Evolutionary conservation across 2,797 vertebrate species (phyloP).

Genomic region (Falco rusticolus): DNA sequence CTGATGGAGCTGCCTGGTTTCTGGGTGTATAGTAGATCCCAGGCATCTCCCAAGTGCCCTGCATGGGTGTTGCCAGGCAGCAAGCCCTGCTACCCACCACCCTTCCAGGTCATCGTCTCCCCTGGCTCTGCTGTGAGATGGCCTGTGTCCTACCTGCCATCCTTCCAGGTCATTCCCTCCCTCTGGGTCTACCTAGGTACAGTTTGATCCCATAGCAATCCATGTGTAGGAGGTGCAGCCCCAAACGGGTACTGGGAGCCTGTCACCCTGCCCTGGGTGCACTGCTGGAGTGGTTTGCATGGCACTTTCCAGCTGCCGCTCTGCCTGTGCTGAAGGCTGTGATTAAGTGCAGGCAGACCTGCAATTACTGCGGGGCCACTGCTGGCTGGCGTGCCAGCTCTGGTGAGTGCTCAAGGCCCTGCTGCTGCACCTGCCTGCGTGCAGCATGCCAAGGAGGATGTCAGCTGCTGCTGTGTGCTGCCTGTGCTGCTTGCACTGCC

Average conservation of each 20-base stretch:
- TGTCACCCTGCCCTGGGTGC: neutral
- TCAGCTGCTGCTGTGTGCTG: neutral
- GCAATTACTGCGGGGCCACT: neutral
- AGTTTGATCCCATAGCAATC: neutral
- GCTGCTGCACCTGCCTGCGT: neutral
- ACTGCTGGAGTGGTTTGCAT: neutral
- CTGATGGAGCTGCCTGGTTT: accelerated
- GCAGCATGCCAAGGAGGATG: neutral
- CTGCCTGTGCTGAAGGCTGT: conserved; percentile 22
- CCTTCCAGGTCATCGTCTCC: neutral
- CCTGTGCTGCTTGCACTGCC: neutral
- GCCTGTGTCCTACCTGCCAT: neutral
- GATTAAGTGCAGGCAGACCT: conserved; percentile 25
- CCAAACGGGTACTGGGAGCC: neutral
- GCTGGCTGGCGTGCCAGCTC: neutral
- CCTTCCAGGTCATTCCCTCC: neutral
- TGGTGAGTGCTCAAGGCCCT: neutral
- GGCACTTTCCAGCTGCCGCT: conserved; percentile 4
- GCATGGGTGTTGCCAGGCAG: too few relatives aligned
- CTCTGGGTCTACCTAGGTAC: neutral
- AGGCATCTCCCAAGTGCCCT: neutral
- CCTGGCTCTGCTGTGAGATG: neutral
- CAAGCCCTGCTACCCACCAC: neutral
- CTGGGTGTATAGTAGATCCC: accelerated
- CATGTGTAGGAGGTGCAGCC: neutral